phyloP scores from a whole-genome alignment of 2,888 invertebrate genomes.

The Malthinus flaveolus region DNA sequence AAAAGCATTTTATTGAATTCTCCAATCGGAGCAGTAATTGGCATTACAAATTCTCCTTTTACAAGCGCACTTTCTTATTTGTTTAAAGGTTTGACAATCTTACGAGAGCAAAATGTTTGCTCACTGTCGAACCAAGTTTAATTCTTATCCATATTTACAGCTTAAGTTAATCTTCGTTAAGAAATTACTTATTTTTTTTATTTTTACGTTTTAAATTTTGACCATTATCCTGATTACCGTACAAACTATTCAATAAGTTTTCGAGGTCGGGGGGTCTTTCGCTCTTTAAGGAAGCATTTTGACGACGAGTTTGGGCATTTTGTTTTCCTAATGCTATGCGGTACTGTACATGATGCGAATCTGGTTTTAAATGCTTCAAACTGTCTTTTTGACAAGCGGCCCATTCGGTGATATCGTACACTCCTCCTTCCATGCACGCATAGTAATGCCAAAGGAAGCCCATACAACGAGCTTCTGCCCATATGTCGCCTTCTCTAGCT shows the following conservation, averaged over 20 bases:
- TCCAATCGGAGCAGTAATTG: too few species aligned
- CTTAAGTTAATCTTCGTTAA: background rate
- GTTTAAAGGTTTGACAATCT: too few species aligned
- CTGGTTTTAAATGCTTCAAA: conserved; percentile 81
- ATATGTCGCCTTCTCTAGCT: conserved; percentile 93
- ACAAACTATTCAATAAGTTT: conserved; percentile 79
- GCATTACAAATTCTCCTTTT: too few species aligned
- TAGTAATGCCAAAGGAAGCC: conserved; percentile 93
- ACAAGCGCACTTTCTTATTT: too few species aligned
- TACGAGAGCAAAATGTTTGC: too few species aligned
- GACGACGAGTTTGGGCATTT: conserved; percentile 45
- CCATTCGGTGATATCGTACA: conserved; percentile 97
- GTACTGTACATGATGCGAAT: conserved; percentile 90
- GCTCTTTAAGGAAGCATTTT: conserved; percentile 50
- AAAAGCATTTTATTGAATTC: too few species aligned
- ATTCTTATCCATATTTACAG: too few species aligned
- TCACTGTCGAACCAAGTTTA: too few species aligned
- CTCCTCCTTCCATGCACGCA: conserved; percentile 94
- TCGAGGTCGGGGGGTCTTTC: conserved; percentile 78
- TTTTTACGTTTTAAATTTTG: conserved; percentile 40
- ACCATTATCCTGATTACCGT: conserved; percentile 64
- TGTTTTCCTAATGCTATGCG: conserved; percentile 78
- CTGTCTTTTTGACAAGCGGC: conserved; percentile 88
- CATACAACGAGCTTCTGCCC: conserved; percentile 88
- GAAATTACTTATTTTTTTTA: conserved; percentile 45